Evolutionary conservation across 2,888 invertebrate genomes (phyloP).

Genomic region (Escarpia spicata): DNA sequence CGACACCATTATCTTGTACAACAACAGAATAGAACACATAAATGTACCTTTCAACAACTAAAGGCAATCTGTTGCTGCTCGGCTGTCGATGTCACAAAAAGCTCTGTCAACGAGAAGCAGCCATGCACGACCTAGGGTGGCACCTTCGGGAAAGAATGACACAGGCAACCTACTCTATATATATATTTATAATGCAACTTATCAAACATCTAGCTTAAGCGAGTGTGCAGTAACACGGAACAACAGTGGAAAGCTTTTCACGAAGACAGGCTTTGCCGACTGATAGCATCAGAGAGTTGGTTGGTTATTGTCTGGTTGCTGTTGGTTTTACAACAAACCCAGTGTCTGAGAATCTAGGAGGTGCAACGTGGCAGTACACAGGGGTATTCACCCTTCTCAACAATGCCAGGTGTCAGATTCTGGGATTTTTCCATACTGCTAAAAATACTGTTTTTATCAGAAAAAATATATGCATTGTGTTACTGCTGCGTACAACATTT

Average conservation of each 20-base stretch:
- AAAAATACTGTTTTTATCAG: not conserved
- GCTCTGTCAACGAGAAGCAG: not conserved
- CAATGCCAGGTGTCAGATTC: not conserved
- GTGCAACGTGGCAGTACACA: not conserved
- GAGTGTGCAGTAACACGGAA: not conserved
- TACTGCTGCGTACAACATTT: not conserved
- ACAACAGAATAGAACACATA: not conserved
- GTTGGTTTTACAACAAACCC: not conserved
- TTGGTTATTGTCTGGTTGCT: not conserved
- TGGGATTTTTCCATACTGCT: not conserved
- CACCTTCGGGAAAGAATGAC: slow-evolving; percentile 9
- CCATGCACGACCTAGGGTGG: not conserved
- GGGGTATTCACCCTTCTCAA: not conserved
- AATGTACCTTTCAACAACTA: not conserved
- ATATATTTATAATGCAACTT: not conserved
- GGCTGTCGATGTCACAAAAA: not conserved
- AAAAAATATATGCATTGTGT: no score
- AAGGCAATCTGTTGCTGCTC: not conserved
- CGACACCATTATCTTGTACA: not conserved
- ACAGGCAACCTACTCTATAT: not conserved
- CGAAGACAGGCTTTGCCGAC: not conserved
- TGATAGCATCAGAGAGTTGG: not conserved
- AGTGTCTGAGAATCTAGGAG: not conserved
- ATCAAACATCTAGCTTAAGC: slow-evolving; percentile 9
- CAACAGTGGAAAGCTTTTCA: not conserved